Evolutionary conservation across 2,113 vertebrate genomes (phyloP), one percentile per base, ranked within the genome.

Genomic region (Colius striatus): DNA sequence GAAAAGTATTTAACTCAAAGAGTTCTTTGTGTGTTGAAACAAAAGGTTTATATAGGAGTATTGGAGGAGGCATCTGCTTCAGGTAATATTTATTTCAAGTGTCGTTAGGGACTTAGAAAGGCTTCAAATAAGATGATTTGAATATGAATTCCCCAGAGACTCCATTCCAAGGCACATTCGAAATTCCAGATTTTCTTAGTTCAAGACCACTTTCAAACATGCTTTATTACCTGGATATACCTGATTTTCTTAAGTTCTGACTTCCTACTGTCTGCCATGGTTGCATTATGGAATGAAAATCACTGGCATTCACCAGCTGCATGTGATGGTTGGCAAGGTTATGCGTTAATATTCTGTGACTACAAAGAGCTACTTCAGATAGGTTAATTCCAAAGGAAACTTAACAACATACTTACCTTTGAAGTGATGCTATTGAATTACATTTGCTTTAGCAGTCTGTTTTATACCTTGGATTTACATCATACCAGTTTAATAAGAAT

Each of bases 201-300:
- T 96, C 71, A 89, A 94, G 81, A 75, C 81, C 71, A 65, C 78
- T 95, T 50, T 84, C 60, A 87, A 71, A 89, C 70, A 48, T 57
- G 41, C 68, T 97, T 93, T 96, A 58, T 94, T 96, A 96, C 92
- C 86, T 95, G 90, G 71, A 89, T 97, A 89, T 96, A 94, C 78
- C 74, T 90, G 48, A 32, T 82, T 91, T 96, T 97, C 84, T 92
- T 91, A 82, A 57, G 15, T 94, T 89, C 80, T 86, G 80, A 13
- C 65, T 96, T 97, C 96, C 92, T 92, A 65, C 86, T 68, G 54
- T 95, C 87, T 51, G 50, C 91, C 53, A 58, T 62, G 27, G 74
- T 51, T 96, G 57, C 67, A 72, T 85, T 96, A 79, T 73, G 62
- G 97, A 93, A 90, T 83, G 83, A 95, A 97, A 95, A 97, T 92